phyloP scores from a whole-genome alignment of 2,113 vertebrate genomes.

The Myocastor coypus region DNA sequence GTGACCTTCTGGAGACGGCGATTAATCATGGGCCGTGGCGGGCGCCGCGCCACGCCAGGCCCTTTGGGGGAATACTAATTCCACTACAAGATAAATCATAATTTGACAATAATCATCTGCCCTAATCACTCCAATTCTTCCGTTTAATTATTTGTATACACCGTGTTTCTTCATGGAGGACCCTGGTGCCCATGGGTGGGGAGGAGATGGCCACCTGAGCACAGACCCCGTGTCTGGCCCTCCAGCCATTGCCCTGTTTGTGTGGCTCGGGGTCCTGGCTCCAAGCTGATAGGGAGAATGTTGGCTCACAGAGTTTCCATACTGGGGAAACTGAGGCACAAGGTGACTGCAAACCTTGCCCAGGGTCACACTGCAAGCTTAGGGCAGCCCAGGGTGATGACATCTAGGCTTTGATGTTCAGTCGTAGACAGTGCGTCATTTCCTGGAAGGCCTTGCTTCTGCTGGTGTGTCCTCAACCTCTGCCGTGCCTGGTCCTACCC shows the following conservation, averaged over 20 bases:
- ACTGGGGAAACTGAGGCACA: conserved; percentile 52
- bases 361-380: background rate
- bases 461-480: background rate
- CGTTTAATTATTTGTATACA: conserved; percentile 90
- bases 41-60: conserved; percentile 86
- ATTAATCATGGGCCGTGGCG: conserved; percentile 89
- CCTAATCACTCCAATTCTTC: conserved; percentile 89
- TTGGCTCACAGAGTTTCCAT: background rate
- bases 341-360: background rate
- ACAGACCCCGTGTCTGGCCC: background rate
- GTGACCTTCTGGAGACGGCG: conserved; percentile 91
- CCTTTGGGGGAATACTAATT: conserved; percentile 88
- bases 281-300: background rate
- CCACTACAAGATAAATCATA: conserved; percentile 91
- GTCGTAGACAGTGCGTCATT: background rate
- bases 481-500: background rate
- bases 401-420: background rate
- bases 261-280: background rate
- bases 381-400: background rate
- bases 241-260: background rate
- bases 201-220: background rate
- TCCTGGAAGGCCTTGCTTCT: background rate
- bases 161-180: conserved; percentile 79
- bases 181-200: conserved; percentile 69
- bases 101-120: conserved; percentile 92